Evolutionary conservation across 2,888 invertebrate genomes (phyloP).

Genomic region (Dicranocentrus wangi): DNA sequence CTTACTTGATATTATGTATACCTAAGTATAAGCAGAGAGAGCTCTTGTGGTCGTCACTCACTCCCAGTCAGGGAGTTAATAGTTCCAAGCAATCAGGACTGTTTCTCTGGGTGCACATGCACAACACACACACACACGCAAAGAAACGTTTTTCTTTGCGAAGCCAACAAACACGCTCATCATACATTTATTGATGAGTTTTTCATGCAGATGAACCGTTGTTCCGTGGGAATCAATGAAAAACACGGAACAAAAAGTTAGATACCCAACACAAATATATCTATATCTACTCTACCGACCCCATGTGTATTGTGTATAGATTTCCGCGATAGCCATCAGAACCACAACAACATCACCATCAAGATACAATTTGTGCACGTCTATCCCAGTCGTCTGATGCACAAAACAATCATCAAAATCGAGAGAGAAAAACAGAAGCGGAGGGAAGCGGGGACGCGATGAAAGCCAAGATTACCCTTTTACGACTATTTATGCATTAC

Average conservation of each 20-base stretch:
- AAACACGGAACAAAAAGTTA: no score
- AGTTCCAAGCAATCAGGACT: not conserved
- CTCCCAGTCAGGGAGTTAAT: not conserved
- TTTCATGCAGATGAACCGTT: slow-evolving; percentile 11
- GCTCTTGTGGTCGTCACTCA: no score
- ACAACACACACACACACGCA: not conserved
- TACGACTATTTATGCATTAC: not conserved
- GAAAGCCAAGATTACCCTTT: not conserved
- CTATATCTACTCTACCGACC: no score
- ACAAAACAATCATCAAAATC: not conserved
- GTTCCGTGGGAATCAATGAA: not conserved
- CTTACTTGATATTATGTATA: no score
- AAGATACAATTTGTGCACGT: no score
- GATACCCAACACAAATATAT: no score
- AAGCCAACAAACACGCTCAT: not conserved
- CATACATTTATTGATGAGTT: slow-evolving; percentile 10
- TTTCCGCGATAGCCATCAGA: not conserved
- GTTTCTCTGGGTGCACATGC: not conserved
- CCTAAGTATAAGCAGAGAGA: no score
- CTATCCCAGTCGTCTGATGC: not conserved
- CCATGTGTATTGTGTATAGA: no score
- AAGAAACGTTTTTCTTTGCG: not conserved
- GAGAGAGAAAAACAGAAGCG: not conserved
- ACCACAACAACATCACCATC: not conserved
- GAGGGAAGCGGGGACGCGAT: slow-evolving; percentile 2